Conservation (phyloP, 2,113 vertebrate genomes). For the Erythrolamprus reginae region DNA sequence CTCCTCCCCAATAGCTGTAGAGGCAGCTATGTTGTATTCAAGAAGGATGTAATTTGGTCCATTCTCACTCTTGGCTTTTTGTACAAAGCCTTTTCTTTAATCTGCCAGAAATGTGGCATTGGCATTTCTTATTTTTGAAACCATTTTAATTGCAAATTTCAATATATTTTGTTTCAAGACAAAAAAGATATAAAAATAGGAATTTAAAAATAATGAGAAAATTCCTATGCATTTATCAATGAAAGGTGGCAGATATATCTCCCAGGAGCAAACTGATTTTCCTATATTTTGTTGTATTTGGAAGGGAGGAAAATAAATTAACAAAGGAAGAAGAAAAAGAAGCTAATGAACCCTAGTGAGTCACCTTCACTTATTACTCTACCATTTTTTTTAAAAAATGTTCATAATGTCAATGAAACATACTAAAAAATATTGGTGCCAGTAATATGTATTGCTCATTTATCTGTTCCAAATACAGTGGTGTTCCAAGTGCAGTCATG, state of each 20-base stretch:
- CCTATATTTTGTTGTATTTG: neutral
- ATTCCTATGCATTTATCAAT: neutral
- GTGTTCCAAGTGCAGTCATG: neutral
- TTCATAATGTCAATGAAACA: constrained; percentile 13
- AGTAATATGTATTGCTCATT: constrained; percentile 14
- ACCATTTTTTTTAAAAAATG: constrained; percentile 22
- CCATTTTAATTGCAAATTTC: neutral
- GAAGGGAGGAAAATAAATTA: neutral
- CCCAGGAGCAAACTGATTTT: neutral
- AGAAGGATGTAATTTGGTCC: neutral
- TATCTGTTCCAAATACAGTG: constrained; percentile 4
- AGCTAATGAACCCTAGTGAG: neutral
- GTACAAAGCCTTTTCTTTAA: neutral
- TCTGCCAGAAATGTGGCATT: neutral
- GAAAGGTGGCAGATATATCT: neutral
- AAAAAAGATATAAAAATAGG: neutral
- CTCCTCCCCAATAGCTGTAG: neutral
- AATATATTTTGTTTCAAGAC: neutral
- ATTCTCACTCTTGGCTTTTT: neutral
- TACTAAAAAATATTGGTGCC: constrained; percentile 13
- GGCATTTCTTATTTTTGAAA: neutral
- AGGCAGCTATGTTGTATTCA: neutral
- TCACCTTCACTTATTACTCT: neutral
- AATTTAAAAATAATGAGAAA: neutral
- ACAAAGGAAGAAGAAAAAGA: neutral